phyloP scores from a whole-genome alignment of 2,113 vertebrate genomes.

The Motacilla tschutschensis region DNA sequence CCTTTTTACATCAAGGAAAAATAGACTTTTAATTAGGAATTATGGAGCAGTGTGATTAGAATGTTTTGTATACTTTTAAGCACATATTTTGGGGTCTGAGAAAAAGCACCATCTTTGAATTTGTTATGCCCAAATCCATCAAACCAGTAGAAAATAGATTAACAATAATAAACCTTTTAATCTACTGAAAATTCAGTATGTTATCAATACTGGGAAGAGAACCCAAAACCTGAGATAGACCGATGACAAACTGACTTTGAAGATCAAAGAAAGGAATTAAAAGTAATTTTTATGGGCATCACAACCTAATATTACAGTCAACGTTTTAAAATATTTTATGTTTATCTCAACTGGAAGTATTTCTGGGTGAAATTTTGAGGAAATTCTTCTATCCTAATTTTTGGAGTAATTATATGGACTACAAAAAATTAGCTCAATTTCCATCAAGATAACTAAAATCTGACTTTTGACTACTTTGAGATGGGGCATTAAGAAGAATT shows the following conservation, averaged over 20 bases:
- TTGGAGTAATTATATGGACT: not conserved
- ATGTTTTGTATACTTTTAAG: not conserved
- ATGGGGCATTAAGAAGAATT: not conserved
- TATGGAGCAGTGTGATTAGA: not conserved
- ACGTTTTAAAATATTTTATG: not conserved
- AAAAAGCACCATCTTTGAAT: not conserved
- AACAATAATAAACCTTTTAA: not conserved
- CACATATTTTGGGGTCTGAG: not conserved
- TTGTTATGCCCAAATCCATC: not conserved
- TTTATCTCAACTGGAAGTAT: not conserved
- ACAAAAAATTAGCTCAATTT: not conserved
- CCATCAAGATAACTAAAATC: not conserved
- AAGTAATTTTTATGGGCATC: not conserved
- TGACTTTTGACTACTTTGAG: not conserved
- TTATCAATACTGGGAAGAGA: not conserved
- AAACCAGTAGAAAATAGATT: not conserved
- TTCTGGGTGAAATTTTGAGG: not conserved
- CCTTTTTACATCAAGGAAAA: not conserved
- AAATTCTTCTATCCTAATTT: not conserved
- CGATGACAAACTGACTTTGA: not conserved
- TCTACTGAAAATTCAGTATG: not conserved
- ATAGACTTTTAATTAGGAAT: not conserved
- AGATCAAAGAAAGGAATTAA: not conserved
- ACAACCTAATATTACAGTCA: not conserved
- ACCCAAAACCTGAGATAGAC: not conserved